A percentile compares a stretch with the other conserved stretches of the same genome.
These are phyloP conservation scores for Conus canariensis DNA, from an alignment of 2,888 invertebrate genomes.

Conservation along the genomic window DNA sequence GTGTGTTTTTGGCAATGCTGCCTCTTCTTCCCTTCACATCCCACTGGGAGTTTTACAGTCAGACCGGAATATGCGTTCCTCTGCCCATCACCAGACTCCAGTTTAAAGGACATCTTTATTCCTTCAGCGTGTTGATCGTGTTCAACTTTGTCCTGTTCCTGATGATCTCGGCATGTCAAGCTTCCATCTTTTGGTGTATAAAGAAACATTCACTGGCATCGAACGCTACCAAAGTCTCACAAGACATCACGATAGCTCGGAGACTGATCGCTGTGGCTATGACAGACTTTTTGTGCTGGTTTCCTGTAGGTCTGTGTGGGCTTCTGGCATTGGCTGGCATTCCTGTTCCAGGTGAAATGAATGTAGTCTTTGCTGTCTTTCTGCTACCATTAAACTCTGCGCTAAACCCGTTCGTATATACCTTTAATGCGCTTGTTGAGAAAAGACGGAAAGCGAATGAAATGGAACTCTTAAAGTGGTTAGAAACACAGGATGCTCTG, in stretches of 20 bases:
- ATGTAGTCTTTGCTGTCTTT: not conserved
- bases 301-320: not conserved
- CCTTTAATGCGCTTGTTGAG: not conserved
- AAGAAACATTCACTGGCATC: not conserved
- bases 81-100: not conserved
- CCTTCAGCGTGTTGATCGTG: not conserved
- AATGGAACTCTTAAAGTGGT: too few relatives aligned
- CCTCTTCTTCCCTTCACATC: not conserved
- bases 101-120: not conserved
- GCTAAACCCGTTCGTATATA: not conserved
- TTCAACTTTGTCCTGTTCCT: not conserved
- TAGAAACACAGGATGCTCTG: too few relatives aligned
- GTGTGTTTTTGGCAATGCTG: not conserved
- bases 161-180: not conserved
- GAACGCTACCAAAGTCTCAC: not conserved
- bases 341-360: not conserved
- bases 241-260: not conserved
- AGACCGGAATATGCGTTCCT: not conserved
- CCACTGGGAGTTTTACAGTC: constrained; percentile 6
- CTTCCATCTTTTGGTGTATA: not conserved
- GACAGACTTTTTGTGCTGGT: not conserved
- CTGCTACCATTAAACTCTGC: not conserved
- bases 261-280: not conserved
- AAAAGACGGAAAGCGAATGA: too few relatives aligned
- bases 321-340: not conserved